Base-by-base conservation (phyloP, 2,113 vertebrate genomes). In the Xenopus laevis region DNA sequence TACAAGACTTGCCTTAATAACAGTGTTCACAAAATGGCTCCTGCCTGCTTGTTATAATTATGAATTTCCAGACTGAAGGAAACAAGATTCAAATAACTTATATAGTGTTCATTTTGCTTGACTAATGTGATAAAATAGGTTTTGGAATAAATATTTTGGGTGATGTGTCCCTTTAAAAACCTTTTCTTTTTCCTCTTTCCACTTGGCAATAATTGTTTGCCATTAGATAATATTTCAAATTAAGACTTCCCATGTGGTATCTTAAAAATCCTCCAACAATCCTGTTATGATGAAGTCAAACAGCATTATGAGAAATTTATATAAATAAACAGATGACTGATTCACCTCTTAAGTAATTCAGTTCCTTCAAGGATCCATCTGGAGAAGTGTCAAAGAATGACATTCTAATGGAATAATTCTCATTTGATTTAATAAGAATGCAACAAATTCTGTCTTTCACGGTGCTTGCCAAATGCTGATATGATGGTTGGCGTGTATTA, bases 341-440 rank as follows among this genome's bases (percentile, higher is more conserved):
- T 76, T 70, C 33, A 27, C 46, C 65, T 75, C 59, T 63, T 69
- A 53, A 63, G 66, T 68, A 76, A 76, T 69, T 76, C 58, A 53
- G 66, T 20, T 76, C 47, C 58, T 69, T 76, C 59, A 55, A 76
- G 18, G 57, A 69, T 55, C 65, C 58, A 68, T 69, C 65, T 69
- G 65, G 65, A 62, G 58, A 69, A 33, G 59, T 70, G 60, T 70
- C 60, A 77, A 55, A 60, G 47, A 77, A 70, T 70, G 67, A 70
- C 66, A 77, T 76, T 69, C 69, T 69, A 69, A 76, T 70, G 74
- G 67, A 76, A 70, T 64, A 53, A 69, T 70, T 70, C 74, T 64
- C 47, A 63, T 66, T 64, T 46, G 47, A 76, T 63, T 77, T 50
- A 75, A 77, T 70, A 61, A 46, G 60, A 70, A 77, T 64, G 64